Percentiles rank a stretch among this genome's conserved stretches.
Evolutionary conservation across 2,888 invertebrate genomes (phyloP).

Genomic region (Scotopteryx bipunctaria): DNA sequence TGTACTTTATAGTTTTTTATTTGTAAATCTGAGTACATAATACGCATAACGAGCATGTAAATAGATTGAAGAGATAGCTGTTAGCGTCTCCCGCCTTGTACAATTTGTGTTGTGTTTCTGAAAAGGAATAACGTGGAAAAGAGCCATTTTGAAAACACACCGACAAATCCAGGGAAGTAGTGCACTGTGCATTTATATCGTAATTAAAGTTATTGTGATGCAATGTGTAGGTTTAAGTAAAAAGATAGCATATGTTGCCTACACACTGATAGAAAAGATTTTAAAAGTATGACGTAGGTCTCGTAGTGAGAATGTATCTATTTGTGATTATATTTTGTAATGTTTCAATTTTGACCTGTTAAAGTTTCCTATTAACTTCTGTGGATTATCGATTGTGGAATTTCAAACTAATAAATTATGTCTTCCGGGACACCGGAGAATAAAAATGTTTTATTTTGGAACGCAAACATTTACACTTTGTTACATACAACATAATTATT

Average conservation of each 20-base stretch:
- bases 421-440: constrained; percentile 62
- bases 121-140: constrained; percentile 91
- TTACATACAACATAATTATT: neutral
- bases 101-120: constrained; percentile 94
- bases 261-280: constrained; percentile 62
- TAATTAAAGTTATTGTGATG: constrained; percentile 53
- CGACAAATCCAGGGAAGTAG: constrained; percentile 82
- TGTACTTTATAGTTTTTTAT: constrained; percentile 27
- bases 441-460: constrained; percentile 52
- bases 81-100: constrained; percentile 64
- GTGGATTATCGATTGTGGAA: constrained; percentile 77
- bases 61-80: constrained; percentile 38
- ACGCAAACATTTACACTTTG: constrained; percentile 7
- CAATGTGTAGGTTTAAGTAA: constrained; percentile 65
- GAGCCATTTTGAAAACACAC: constrained; percentile 95
- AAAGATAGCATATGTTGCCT: constrained; percentile 63
- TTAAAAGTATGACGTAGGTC: constrained; percentile 55
- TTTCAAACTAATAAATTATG: constrained; percentile 78
- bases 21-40: constrained; percentile 24
- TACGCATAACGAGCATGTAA: constrained; percentile 39
- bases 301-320: constrained; percentile 62
- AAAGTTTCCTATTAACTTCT: constrained; percentile 72
- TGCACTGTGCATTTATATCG: constrained; percentile 75
- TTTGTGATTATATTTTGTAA: constrained; percentile 74
- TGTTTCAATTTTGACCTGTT: constrained; percentile 69